Percentiles rank a stretch among this genome's conserved stretches.
These are phyloP conservation scores for Tupaia chinensis DNA, from an alignment of 2,113 vertebrate species.

Conservation along the genomic window DNA sequence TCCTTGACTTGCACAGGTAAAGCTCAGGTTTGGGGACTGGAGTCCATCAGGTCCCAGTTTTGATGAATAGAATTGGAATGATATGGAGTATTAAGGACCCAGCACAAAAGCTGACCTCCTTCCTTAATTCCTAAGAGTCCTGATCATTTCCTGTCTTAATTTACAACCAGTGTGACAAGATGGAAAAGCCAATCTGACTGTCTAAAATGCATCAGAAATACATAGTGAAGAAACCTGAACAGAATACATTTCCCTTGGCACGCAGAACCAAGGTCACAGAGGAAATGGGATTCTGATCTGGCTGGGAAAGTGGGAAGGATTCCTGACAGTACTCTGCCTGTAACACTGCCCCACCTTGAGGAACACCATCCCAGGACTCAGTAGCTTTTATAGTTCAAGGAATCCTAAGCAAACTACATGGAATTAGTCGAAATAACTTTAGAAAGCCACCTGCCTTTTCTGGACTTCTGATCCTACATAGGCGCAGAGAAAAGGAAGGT, in stretches of 20 bases:
- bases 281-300: background rate
- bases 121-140: background rate
- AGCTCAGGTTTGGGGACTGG: slow-evolving; percentile 18
- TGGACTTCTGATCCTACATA: background rate
- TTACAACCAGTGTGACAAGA: background rate
- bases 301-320: background rate
- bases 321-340: background rate
- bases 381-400: background rate
- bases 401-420: background rate
- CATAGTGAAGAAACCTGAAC: background rate
- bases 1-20: slow-evolving; percentile 18
- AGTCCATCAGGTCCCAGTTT: slow-evolving; percentile 66
- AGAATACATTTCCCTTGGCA: background rate
- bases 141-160: background rate
- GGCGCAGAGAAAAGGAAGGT: background rate
- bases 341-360: background rate
- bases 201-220: slow-evolving; percentile 35
- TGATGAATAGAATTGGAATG: slow-evolving; percentile 57
- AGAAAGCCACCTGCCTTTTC: background rate
- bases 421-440: background rate
- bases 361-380: background rate
- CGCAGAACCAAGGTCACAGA: background rate
- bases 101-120: background rate
- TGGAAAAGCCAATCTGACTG: background rate
- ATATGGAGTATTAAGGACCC: background rate